Percentiles rank a stretch among this genome's conserved stretches.
Evolutionary conservation across 1,140 invertebrate species (phyloP).

Genomic region (Pteromalus puparum): DNA sequence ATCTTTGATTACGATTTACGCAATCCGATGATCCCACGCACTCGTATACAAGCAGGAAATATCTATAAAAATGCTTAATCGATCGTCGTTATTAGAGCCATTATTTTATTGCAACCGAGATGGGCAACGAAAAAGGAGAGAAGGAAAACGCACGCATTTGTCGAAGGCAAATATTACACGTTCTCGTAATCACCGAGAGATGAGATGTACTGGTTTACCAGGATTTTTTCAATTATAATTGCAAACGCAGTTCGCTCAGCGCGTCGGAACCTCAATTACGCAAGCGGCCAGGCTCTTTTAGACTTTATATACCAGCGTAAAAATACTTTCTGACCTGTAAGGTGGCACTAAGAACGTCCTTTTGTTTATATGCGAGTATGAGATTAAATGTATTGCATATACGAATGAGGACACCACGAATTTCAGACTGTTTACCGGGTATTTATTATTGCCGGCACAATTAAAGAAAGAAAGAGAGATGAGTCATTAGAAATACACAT

Average conservation of each 20-base stretch:
- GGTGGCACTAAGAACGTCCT: neutral
- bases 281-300: neutral
- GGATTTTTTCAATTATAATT: constrained; percentile 1
- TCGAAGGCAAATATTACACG: neutral
- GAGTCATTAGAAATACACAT: too few relatives aligned
- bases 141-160: neutral
- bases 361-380: neutral
- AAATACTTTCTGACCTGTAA: neutral
- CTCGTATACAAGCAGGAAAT: too few relatives aligned
- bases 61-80: neutral
- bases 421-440: too few relatives aligned
- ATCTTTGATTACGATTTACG: too few relatives aligned
- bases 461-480: too few relatives aligned
- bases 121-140: neutral
- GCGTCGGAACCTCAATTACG: neutral
- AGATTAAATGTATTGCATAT: neutral
- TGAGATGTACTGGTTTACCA: neutral
- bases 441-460: too few relatives aligned
- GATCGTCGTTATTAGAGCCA: neutral
- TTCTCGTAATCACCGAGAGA: neutral
- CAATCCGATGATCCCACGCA: too few relatives aligned
- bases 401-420: neutral
- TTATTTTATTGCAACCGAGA: neutral
- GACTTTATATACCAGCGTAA: neutral
- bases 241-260: neutral